Evolutionary conservation across 2,797 vertebrate species (phyloP).

Genomic region (Pyrocephalus nanus): DNA sequence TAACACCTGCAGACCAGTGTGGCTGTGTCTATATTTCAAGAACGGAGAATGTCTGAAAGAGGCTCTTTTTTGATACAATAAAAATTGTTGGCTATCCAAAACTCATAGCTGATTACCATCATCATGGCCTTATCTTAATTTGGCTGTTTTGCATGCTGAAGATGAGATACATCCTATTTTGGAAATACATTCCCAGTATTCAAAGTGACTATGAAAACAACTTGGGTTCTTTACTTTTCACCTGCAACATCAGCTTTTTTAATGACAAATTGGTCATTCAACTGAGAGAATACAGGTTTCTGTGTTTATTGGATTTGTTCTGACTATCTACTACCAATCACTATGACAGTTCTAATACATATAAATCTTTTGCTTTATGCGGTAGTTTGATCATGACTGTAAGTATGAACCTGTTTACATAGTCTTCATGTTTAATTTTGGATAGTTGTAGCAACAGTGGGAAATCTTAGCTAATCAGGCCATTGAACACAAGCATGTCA

Average conservation of each 20-base stretch:
- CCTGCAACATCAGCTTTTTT: not conserved
- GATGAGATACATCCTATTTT: not conserved
- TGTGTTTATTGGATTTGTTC: not conserved
- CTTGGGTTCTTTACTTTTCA: not conserved
- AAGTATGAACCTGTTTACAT: not conserved
- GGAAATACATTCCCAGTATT: not conserved
- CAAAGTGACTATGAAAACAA: not conserved
- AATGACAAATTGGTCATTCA: not conserved
- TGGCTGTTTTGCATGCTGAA: not conserved
- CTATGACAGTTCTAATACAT: not conserved
- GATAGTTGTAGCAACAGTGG: not conserved
- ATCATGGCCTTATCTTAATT: not conserved
- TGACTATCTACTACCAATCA: not conserved
- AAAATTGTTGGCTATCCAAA: not conserved
- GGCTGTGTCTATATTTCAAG: not conserved
- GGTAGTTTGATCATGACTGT: not conserved
- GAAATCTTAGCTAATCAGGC: not conserved
- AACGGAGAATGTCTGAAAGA: not conserved
- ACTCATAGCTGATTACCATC: not conserved
- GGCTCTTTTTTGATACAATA: not conserved
- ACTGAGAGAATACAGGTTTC: not conserved
- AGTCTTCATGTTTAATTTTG: not conserved
- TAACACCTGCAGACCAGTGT: not conserved
- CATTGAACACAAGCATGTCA: not conserved
- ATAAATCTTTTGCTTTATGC: not conserved